phyloP scores from a whole-genome alignment of 2,888 invertebrate species.

The Cremastobaeus sp. region DNA sequence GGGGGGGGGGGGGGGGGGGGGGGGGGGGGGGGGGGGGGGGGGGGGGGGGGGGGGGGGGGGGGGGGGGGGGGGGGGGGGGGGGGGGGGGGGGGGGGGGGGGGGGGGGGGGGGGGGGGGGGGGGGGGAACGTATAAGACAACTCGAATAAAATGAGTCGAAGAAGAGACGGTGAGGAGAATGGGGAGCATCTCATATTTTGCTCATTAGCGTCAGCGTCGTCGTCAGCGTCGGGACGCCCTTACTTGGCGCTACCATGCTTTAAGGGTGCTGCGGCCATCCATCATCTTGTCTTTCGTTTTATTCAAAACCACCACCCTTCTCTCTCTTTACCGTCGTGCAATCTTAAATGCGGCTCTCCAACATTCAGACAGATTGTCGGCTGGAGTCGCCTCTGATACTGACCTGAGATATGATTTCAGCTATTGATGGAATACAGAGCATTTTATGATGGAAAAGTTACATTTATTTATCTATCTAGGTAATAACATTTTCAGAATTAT shows the following conservation, averaged over 20 bases:
- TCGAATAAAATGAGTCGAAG: conserved; percentile 41
- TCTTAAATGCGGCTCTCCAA: conserved; percentile 56
- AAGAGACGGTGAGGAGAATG: conserved; percentile 64
- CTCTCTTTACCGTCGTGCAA: conserved; percentile 58
- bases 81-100: no score
- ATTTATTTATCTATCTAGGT: no score
- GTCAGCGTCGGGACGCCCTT: conserved; percentile 75
- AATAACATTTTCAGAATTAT: no score
- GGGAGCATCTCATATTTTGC: conserved; percentile 78
- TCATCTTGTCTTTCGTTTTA: conserved; percentile 74
- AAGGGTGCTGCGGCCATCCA: conserved; percentile 74
- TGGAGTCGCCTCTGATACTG: conserved; percentile 44
- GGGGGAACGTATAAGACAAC: no score
- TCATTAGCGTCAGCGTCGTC: conserved; percentile 78
- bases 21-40: no score
- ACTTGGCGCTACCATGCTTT: conserved; percentile 66
- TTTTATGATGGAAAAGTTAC: no score
- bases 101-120: conserved; percentile 31
- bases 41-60: no score
- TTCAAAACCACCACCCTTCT: conserved; percentile 64
- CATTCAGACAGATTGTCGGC: conserved; percentile 59
- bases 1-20: no score
- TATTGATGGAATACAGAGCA: no score
- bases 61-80: no score
- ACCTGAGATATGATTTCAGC: no score